Conservation (phyloP, 2,797 vertebrate genomes). For the Cheirogaleus major region DNA sequence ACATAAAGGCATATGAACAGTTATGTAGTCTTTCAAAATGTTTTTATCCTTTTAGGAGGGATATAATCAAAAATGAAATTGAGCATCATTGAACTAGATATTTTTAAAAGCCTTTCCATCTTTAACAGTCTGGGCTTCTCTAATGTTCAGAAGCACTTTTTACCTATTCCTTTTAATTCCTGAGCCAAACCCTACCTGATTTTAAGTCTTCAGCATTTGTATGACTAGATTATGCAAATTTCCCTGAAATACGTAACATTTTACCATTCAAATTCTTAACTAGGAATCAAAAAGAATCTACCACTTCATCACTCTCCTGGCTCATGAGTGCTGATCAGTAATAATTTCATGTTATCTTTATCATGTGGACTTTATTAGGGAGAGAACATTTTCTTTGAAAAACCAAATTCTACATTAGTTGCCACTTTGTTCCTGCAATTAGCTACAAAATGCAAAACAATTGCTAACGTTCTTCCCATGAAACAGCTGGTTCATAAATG, state of each 20-base stretch:
- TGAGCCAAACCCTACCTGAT: neutral
- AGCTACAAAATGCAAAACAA: conserved; percentile 70
- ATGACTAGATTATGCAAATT: conserved; percentile 72
- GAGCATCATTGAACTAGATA: neutral
- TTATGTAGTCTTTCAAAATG: neutral
- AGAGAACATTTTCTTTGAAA: conserved; percentile 65
- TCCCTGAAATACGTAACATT: conserved; percentile 77
- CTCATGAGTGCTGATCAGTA: conserved; percentile 58
- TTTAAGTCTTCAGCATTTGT: conserved; percentile 48
- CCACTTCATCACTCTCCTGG: conserved; percentile 51
- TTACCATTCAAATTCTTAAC: conserved; percentile 78
- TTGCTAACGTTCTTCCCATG: conserved; percentile 52
- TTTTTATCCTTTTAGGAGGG: neutral
- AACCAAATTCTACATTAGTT: conserved; percentile 48
- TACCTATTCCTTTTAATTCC: conserved; percentile 22
- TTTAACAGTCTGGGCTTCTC: conserved; percentile 51
- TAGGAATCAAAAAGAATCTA: conserved; percentile 73
- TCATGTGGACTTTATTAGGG: conserved; percentile 4
- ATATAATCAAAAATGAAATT: neutral
- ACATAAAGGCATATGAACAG: neutral
- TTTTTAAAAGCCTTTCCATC: neutral
- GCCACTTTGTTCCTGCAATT: conserved; percentile 64
- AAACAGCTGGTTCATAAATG: conserved; percentile 64
- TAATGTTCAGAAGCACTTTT: conserved; percentile 1
- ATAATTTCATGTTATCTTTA: conserved; percentile 60